phyloP scores from a whole-genome alignment of 2,888 invertebrate species.

The Perithous albicinctus region DNA sequence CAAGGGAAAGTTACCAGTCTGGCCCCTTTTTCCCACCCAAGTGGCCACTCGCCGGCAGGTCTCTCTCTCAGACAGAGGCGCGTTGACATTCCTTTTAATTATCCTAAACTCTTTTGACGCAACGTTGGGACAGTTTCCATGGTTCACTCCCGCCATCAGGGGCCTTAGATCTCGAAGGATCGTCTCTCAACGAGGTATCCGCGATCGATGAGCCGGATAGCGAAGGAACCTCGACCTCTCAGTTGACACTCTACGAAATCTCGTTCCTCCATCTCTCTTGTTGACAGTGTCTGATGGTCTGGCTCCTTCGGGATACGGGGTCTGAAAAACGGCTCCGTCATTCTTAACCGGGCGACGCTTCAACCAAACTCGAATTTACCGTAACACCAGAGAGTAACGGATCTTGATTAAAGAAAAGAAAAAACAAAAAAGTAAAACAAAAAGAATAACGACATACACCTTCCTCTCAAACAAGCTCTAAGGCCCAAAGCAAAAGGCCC shows the following conservation, averaged over 20 bases:
- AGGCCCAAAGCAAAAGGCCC: background rate
- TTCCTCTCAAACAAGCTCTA: background rate
- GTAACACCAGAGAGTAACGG: constrained; percentile 85
- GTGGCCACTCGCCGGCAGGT: constrained; percentile 42
- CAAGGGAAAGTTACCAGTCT: constrained; percentile 68
- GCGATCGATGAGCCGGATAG: constrained; percentile 51
- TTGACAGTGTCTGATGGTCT: constrained; percentile 47
- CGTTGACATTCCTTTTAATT: constrained; percentile 71
- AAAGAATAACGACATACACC: background rate
- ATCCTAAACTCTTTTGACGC: constrained; percentile 71
- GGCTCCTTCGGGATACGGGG: constrained; percentile 67
- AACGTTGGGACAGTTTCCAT: constrained; percentile 73
- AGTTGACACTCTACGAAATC: constrained; percentile 48
- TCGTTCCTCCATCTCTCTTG: constrained; percentile 45
- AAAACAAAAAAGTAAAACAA: background rate
- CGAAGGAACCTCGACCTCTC: constrained; percentile 70
- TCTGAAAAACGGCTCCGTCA: constrained; percentile 59
- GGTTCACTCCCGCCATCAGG: constrained; percentile 46
- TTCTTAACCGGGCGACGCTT: constrained; percentile 50
- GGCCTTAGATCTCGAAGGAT: constrained; percentile 47
- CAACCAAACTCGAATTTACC: constrained; percentile 85
- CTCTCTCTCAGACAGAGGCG: constrained; percentile 45
- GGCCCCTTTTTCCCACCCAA: constrained; percentile 68
- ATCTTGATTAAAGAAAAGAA: constrained; percentile 67
- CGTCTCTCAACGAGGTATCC: constrained; percentile 33